These are phyloP conservation scores for Scaptomyza tumidula DNA, from an alignment of 2,888 invertebrate species.

Conservation along the genomic window DNA sequence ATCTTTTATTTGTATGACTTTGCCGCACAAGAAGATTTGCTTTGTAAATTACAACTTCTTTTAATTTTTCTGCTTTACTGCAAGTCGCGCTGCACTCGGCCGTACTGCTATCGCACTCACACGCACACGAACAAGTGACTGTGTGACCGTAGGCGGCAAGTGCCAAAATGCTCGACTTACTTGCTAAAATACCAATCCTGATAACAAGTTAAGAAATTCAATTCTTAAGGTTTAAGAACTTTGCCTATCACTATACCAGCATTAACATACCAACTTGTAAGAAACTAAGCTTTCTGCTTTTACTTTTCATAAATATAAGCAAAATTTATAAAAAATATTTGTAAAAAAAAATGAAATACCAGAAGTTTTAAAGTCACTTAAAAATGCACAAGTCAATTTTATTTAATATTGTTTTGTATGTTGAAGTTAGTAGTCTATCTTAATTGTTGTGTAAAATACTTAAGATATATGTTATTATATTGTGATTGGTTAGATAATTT, in stretches of 20 bases:
- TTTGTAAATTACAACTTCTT: conserved; percentile 52
- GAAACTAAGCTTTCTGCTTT: background rate
- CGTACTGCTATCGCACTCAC: conserved; percentile 66
- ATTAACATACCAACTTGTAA: background rate
- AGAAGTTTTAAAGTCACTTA: background rate
- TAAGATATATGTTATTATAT: too few species aligned
- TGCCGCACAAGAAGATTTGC: conserved; percentile 19
- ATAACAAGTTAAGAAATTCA: conserved; percentile 2
- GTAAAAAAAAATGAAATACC: background rate
- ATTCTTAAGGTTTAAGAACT: background rate
- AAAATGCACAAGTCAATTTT: too few species aligned
- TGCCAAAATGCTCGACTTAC: conserved; percentile 1
- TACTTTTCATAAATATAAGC: background rate
- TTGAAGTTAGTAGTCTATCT: background rate
- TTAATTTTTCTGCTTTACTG: conserved; percentile 56
- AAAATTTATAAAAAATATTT: background rate
- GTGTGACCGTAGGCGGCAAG: conserved; percentile 40
- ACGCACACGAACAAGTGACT: conserved; percentile 57
- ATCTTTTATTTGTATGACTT: conserved; percentile 4
- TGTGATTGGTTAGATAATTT: background rate
- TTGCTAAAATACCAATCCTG: conserved; percentile 21
- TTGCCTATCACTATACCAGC: background rate
- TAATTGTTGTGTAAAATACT: background rate
- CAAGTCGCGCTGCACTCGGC: conserved; percentile 71
- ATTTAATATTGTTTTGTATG: background rate